Evolutionary conservation across 2,888 invertebrate genomes (phyloP), one percentile per base, ranked within the genome.

Genomic region (Dasysyrphus tricinctus): DNA sequence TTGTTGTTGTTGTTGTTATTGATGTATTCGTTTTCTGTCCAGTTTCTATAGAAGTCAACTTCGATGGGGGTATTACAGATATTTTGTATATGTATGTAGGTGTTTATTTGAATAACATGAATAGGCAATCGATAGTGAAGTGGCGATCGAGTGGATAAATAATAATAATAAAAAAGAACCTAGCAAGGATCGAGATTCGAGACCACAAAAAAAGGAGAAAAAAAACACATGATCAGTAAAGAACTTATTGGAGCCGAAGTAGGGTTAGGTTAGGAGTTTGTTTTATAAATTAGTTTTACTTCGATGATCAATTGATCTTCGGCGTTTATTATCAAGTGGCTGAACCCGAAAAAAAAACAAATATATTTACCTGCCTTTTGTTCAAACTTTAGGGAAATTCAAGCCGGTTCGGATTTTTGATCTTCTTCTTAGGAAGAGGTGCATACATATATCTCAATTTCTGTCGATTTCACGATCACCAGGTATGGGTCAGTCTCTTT

Each of bases 1-100:
- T 47, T 39, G 37, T 54, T 70, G 5, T 80, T 65, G 49, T 80
- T 42, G 57, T 42, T 70, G 56, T 80, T 65, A 42, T 80, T 42
- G 57, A 34, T 70, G 56, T 70, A 49, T 9, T 54, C 47, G 7
- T 61, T 24, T 61, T 61, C 24, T 42, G 61, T 47, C 29, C 47
- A 65, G 47, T 44, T 47, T 63, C 44, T 51, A 42, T 47, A 47
- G 32, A 65, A 65, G 42, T 24, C 16, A 49, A 44, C 69, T 63
- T 73, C 61, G 72, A 85, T 77, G 84, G 73, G 73, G 84, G 69
- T 69, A 85, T 76, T 73, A 80, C 54, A 54, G 24, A 39, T 19
- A 57, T 16, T 80, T 42, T 42, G 14, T 78, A 32, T 78, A 32
- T 42, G 29, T 49, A 54, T 24, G 51, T 57, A 54, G 44, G 47